Evolutionary conservation across 1,140 invertebrate species (phyloP).

Genomic region (Drosophila simulans): DNA sequence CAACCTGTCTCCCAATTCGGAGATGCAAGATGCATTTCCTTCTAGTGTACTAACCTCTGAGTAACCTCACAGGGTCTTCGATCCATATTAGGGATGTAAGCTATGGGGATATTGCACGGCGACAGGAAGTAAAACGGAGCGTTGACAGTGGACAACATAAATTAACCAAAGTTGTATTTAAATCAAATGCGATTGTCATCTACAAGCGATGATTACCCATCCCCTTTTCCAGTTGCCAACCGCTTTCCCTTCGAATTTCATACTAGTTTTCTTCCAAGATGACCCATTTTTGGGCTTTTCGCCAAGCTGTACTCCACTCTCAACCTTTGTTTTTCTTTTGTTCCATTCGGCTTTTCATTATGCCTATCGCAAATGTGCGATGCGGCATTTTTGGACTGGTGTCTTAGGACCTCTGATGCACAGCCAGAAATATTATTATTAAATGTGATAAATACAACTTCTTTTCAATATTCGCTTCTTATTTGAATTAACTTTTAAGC

Average conservation of each 20-base stretch:
- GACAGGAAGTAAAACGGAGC: constrained; percentile 70
- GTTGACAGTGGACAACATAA: constrained; percentile 77
- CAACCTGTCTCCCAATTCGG: constrained; percentile 17
- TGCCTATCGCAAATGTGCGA: constrained; percentile 62
- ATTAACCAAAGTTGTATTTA: constrained; percentile 83
- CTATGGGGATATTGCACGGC: background rate
- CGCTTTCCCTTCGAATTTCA: background rate
- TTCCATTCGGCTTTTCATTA: constrained; percentile 20
- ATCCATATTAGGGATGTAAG: constrained; percentile 17
- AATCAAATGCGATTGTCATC: constrained; percentile 79
- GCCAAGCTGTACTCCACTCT: constrained; percentile 16
- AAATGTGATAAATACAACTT: background rate
- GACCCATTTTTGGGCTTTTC: constrained; percentile 72
- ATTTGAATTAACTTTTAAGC: too few species aligned
- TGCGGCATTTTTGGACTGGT: constrained; percentile 57
- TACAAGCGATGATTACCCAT: constrained; percentile 59
- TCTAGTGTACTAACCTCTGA: constrained; percentile 14
- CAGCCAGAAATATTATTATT: constrained; percentile 12
- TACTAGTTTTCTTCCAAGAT: constrained; percentile 26
- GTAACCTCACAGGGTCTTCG: constrained; percentile 9
- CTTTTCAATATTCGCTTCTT: too few species aligned
- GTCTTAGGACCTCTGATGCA: background rate
- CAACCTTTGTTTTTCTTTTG: constrained; percentile 29
- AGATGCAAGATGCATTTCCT: background rate
- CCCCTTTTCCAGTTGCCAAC: constrained; percentile 5